Conservation (phyloP, 2,113 vertebrate genomes). For the Lepus europaeus region DNA sequence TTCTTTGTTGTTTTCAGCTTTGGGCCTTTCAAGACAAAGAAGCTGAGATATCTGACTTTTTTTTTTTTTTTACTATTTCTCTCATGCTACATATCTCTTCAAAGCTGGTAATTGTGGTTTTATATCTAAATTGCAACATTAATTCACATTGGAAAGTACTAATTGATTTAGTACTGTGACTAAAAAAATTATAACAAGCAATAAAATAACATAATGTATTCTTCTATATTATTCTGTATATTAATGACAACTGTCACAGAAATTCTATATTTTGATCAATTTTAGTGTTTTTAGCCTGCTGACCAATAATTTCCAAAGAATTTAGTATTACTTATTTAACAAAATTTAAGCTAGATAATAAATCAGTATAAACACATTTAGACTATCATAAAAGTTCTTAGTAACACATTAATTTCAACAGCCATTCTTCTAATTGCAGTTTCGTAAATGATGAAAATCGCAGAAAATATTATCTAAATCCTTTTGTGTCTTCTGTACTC, state of each 20-base stretch:
- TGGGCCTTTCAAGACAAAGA: background rate
- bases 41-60: background rate
- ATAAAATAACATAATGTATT: background rate
- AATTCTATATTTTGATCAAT: conserved; percentile 13
- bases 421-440: background rate
- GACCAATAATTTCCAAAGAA: background rate
- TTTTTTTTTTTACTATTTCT: background rate
- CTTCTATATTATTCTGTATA: background rate
- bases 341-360: background rate
- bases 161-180: background rate
- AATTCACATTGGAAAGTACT: background rate
- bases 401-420: conserved; percentile 46
- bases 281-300: background rate
- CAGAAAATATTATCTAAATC: conserved; percentile 13
- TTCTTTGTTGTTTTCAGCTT: background rate
- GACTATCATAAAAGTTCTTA: conserved; percentile 34
- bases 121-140: conserved; percentile 22
- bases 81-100: background rate
- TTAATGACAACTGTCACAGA: background rate
- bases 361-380: conserved; percentile 41
- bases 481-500: conserved; percentile 23
- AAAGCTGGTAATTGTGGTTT: background rate
- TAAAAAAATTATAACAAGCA: background rate
- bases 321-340: background rate
- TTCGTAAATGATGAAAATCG: conserved; percentile 40